These are phyloP conservation scores for Drosophila rufa DNA, from an alignment of 1,140 invertebrate species.

Conservation along the genomic window DNA sequence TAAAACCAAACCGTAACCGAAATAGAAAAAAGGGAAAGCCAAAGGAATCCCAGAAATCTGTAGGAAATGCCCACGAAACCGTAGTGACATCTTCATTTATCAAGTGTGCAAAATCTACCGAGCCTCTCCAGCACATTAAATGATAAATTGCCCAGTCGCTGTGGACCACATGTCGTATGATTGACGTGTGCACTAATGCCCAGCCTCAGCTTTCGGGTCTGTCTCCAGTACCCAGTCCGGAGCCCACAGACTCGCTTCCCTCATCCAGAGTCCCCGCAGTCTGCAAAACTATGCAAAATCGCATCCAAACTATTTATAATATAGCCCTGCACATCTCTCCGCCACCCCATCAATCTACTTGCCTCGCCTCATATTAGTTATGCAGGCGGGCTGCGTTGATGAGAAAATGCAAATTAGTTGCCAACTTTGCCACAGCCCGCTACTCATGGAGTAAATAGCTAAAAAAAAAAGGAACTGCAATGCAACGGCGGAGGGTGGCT, in stretches of 20 bases:
- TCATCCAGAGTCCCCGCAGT: background rate
- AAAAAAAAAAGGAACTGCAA: slow-evolving; percentile 39
- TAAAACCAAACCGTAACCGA: slow-evolving; percentile 64
- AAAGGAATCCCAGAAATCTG: slow-evolving; percentile 44
- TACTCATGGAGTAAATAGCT: slow-evolving; percentile 57
- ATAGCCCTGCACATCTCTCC: slow-evolving; percentile 29
- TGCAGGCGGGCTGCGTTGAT: slow-evolving; percentile 76
- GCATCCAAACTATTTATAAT: slow-evolving; percentile 71
- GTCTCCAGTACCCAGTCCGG: background rate
- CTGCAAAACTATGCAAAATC: slow-evolving; percentile 68
- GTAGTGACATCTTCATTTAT: slow-evolving; percentile 69
- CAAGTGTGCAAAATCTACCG: slow-evolving; percentile 48
- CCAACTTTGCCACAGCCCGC: slow-evolving; percentile 70
- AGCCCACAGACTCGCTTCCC: too few species aligned
- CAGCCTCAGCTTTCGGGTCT: slow-evolving; percentile 12
- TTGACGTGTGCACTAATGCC: slow-evolving; percentile 76
- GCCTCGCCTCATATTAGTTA: slow-evolving; percentile 66
- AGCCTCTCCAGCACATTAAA: slow-evolving; percentile 42
- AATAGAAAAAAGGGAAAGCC: slow-evolving; percentile 34
- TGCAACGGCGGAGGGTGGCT: background rate
- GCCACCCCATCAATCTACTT: slow-evolving; percentile 15
- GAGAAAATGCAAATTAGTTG: slow-evolving; percentile 82
- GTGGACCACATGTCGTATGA: slow-evolving; percentile 78
- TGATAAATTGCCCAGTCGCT: slow-evolving; percentile 68
- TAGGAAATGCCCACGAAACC: slow-evolving; percentile 9